Conservation (phyloP, 2,113 vertebrate genomes). For the Anolis sagrei region DNA sequence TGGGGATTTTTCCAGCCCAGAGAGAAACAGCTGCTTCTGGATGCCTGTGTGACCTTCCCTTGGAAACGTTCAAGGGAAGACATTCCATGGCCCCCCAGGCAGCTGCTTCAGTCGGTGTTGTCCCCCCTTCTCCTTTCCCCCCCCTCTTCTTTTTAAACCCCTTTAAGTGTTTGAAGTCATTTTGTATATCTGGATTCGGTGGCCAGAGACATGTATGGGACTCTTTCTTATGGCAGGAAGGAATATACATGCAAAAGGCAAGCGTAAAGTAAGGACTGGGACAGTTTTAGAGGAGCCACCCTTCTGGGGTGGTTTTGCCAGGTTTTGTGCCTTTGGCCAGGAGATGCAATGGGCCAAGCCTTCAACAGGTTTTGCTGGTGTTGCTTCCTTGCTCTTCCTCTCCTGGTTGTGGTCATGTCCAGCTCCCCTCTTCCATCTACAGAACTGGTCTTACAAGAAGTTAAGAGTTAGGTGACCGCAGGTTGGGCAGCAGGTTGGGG, state of each 20-base stretch:
- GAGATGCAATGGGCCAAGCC: not conserved
- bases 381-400: not conserved
- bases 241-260: not conserved
- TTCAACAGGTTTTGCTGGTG: not conserved
- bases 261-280: not conserved
- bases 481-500: no score
- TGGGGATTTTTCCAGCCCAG: not conserved
- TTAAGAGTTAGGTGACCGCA: no score
- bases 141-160: not conserved
- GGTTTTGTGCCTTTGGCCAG: not conserved
- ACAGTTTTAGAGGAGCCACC: not conserved
- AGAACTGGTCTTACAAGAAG: not conserved
- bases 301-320: no score
- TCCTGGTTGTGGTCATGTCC: not conserved
- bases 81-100: not conserved
- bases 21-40: not conserved
- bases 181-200: not conserved
- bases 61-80: not conserved
- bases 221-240: not conserved
- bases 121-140: not conserved
- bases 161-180: not conserved
- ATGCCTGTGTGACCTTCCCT: not conserved
- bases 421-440: not conserved
- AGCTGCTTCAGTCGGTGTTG: conserved; percentile 1
- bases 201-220: not conserved